Evolutionary conservation across 2,113 vertebrate species (phyloP).

Genomic region (Anser brachyrhynchus): DNA sequence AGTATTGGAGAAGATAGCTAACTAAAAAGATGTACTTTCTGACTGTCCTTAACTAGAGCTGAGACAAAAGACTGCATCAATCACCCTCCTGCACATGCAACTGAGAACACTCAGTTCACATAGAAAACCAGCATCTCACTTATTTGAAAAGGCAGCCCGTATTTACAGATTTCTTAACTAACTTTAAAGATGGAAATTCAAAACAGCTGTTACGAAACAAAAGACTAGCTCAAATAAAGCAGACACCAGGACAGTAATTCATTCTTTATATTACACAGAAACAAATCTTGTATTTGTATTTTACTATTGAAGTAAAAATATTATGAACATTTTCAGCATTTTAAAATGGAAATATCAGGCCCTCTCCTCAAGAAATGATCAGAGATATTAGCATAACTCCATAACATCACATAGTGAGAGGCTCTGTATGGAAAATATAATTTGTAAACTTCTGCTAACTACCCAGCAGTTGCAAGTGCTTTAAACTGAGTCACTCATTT

Average conservation of each 20-base stretch:
- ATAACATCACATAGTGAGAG: rapidly evolving
- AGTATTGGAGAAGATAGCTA: neutral
- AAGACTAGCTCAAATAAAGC: neutral
- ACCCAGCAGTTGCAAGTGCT: neutral
- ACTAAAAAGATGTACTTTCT: neutral
- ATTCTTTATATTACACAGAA: neutral
- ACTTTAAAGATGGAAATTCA: neutral
- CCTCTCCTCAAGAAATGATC: neutral
- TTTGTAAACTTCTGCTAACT: neutral
- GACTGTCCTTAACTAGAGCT: neutral
- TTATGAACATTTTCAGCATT: neutral
- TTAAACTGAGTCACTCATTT: neutral
- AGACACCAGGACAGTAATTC: neutral
- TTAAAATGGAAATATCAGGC: neutral
- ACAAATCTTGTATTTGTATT: neutral
- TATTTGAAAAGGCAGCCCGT: neutral
- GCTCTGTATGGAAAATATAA: neutral
- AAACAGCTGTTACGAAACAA: neutral
- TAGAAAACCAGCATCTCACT: neutral
- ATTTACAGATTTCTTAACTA: neutral
- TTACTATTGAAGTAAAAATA: neutral
- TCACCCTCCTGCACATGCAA: neutral
- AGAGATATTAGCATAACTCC: neutral
- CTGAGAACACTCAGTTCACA: rapidly evolving
- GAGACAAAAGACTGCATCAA: neutral